Conservation (phyloP, 2,888 invertebrate species). For the Brachycybe producta region DNA sequence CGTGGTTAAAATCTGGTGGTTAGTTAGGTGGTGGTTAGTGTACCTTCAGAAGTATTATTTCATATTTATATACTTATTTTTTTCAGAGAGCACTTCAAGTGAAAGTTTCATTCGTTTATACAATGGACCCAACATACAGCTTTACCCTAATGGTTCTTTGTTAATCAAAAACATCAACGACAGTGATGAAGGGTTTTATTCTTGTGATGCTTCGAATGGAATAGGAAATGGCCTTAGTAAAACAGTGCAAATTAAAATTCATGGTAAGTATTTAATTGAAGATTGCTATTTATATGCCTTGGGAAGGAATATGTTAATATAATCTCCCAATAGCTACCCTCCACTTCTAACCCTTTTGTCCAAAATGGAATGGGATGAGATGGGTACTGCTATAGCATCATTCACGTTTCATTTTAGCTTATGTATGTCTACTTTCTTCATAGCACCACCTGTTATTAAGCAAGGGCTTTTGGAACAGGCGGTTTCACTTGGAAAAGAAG, state of each 20-base stretch:
- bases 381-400: too few species aligned
- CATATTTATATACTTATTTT: too few species aligned
- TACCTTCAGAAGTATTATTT: neutral
- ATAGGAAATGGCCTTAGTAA: slow-evolving; percentile 90
- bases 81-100: neutral
- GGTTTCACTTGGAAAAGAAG: slow-evolving; percentile 9
- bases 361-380: too few species aligned
- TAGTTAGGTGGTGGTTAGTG: too few species aligned
- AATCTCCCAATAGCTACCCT: neutral
- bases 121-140: neutral
- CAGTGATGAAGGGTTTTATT: slow-evolving; percentile 57
- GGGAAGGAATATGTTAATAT: too few species aligned
- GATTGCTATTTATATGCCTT: too few species aligned
- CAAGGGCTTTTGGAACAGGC: neutral
- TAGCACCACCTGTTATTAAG: slow-evolving; percentile 14
- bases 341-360: too few species aligned
- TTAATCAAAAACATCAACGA: neutral
- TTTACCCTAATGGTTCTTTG: slow-evolving; percentile 14
- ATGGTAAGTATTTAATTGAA: slow-evolving; percentile 58
- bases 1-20: slow-evolving; percentile 18
- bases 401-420: neutral
- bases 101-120: neutral
- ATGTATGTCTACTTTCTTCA: neutral
- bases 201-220: slow-evolving; percentile 91
- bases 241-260: slow-evolving; percentile 82